phyloP scores from a whole-genome alignment of 2,888 invertebrate genomes.

The Drosophila diplacantha region DNA sequence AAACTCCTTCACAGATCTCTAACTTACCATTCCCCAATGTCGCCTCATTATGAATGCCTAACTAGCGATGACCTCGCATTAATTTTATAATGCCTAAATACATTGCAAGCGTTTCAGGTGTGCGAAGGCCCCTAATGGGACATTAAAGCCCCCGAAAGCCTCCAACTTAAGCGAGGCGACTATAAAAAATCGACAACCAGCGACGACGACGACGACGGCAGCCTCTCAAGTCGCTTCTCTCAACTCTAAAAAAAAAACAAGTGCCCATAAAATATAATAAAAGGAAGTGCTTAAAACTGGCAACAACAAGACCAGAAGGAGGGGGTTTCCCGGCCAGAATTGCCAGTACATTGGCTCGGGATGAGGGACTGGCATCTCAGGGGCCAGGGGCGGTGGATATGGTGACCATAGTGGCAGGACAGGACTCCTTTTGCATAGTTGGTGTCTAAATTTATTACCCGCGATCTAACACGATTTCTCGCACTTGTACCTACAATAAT shows the following conservation, averaged over 20 bases:
- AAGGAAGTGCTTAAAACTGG: slow-evolving; percentile 69
- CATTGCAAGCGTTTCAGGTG: slow-evolving; percentile 33
- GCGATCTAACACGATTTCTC: slow-evolving; percentile 77
- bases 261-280: slow-evolving; percentile 72
- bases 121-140: slow-evolving; percentile 42
- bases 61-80: slow-evolving; percentile 31
- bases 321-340: slow-evolving; percentile 14
- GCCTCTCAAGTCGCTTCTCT: slow-evolving; percentile 35
- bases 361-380: slow-evolving; percentile 21
- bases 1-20: background rate
- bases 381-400: background rate
- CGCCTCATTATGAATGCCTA: slow-evolving; percentile 16
- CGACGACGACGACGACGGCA: slow-evolving; percentile 26
- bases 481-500: slow-evolving; percentile 76
- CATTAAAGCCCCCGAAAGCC: slow-evolving; percentile 45
- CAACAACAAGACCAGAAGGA: slow-evolving; percentile 43
- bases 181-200: slow-evolving; percentile 53
- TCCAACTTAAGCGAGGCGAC: slow-evolving; percentile 43
- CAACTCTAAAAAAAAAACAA: slow-evolving; percentile 52
- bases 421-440: slow-evolving; percentile 72
- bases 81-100: slow-evolving; percentile 41
- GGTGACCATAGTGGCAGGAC: slow-evolving; percentile 39
- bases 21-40: background rate
- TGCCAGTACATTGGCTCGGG: slow-evolving; percentile 35
- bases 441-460: slow-evolving; percentile 76